Evolutionary conservation across 2,797 vertebrate species (phyloP), one percentile per base, ranked within the genome.

Genomic region (Oryzias sinensis): DNA sequence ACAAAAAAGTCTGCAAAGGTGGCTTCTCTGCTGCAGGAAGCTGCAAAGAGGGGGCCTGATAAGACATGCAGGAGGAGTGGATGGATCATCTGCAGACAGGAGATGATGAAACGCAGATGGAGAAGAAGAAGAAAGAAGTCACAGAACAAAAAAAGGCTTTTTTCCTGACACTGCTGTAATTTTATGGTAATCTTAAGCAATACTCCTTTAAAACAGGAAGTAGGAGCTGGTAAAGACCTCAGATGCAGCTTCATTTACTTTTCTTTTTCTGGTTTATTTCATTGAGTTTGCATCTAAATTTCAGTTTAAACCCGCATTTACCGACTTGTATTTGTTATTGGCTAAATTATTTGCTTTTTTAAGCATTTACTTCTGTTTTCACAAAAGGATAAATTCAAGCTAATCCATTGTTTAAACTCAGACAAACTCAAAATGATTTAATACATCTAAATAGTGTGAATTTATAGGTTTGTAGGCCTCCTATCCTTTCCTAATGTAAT

Each of bases 11-110:
- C 76, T 70, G 86, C 88, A 88, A 86, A 88, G 87, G 89, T 88
- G 84, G 70, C 66, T 71, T 68, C 62, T 79, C 55, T 81, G 67
- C 78, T 81, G 78, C 86, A 89, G 87, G 89, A 91, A 90, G 87
- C 87, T 75, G 80, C 77, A 78, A 73, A 40, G 78, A 59, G 76
- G 43, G 79, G 55, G 70, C 62, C 77, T 72, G 65, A 83, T 81
- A 69, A 70, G 56, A 74, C 74, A 68, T 86, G 85, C 68, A 88
- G 2, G 33, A 37, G 11, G 33, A 37, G 33, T 37, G 33, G 11
- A 2, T 11, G 33, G 33, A 37, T 37, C 33, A 37, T 37, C 33
- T 37, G 33, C 33, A 37, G 33, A 37, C 33, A 37, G 65, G 75
- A 70, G 84, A 74, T 80, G 65, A 18, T 56, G 64, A 63, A 20